phyloP scores from a whole-genome alignment of 1,140 invertebrate species.

The Drosophila littoralis region DNA sequence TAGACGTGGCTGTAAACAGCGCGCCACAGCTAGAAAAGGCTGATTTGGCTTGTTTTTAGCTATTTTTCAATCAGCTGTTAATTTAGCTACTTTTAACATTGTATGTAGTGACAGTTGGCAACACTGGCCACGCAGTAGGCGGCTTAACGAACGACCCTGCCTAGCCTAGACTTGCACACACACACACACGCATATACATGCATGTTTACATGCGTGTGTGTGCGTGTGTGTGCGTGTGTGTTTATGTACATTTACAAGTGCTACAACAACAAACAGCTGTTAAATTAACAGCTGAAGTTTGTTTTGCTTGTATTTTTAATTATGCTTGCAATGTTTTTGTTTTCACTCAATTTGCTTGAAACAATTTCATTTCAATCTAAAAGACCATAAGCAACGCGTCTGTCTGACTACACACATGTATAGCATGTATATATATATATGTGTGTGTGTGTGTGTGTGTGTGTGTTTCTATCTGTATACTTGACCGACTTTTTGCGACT shows the following conservation, averaged over 20 bases:
- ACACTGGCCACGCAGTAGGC: background rate
- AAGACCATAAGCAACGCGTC: conserved; percentile 21
- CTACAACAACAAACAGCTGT: conserved; percentile 60
- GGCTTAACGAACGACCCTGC: conserved; percentile 38
- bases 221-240: background rate
- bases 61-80: too few relatives aligned
- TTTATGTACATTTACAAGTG: background rate
- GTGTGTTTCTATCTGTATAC: conserved; percentile 9
- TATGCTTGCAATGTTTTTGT: conserved; percentile 66
- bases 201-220: background rate
- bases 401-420: conserved; percentile 16
- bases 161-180: conserved; percentile 3
- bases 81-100: too few relatives aligned
- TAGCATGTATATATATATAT: background rate
- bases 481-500: conserved; percentile 23
- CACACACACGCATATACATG: background rate
- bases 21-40: too few relatives aligned
- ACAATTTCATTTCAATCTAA: conserved; percentile 70
- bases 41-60: too few relatives aligned
- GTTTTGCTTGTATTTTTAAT: conserved; percentile 62
- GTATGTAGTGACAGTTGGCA: too few relatives aligned
- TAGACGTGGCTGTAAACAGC: too few relatives aligned
- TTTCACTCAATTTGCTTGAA: conserved; percentile 73
- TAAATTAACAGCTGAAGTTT: conserved; percentile 47
- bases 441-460: too few relatives aligned